Conservation (phyloP, 1,140 invertebrate genomes). For the Drosophila arawakana region DNA sequence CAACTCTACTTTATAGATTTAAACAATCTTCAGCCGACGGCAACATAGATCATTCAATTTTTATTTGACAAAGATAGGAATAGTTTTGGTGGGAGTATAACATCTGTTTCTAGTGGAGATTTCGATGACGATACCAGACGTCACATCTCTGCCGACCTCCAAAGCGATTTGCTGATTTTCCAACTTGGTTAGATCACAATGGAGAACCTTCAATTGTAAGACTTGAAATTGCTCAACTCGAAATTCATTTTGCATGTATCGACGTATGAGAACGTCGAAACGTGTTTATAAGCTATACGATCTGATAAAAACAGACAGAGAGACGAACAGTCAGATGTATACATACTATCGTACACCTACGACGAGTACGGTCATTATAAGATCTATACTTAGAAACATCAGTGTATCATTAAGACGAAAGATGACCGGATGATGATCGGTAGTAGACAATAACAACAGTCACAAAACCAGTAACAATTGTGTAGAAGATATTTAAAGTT, state of each 20-base stretch:
- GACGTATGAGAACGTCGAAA: slow-evolving; percentile 54
- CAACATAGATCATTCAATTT: too few species aligned
- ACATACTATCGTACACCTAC: slow-evolving; percentile 8
- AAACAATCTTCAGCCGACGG: too few species aligned
- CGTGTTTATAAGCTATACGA: slow-evolving; percentile 63
- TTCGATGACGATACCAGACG: not conserved
- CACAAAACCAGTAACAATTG: slow-evolving; percentile 11
- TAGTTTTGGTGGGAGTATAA: not conserved
- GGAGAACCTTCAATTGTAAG: slow-evolving; percentile 56
- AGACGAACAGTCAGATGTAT: not conserved
- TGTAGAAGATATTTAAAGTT: slow-evolving; percentile 10
- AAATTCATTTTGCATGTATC: slow-evolving; percentile 18
- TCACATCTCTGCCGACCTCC: not conserved
- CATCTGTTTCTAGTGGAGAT: not conserved
- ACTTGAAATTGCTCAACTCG: slow-evolving; percentile 43
- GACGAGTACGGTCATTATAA: slow-evolving; percentile 30
- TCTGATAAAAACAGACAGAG: slow-evolving; percentile 42
- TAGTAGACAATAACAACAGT: slow-evolving; percentile 25
- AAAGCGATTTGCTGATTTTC: slow-evolving; percentile 14
- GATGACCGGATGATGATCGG: slow-evolving; percentile 65
- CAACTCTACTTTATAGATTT: too few species aligned
- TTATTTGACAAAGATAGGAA: too few species aligned
- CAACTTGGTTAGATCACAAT: slow-evolving; percentile 19
- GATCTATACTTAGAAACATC: slow-evolving; percentile 36
- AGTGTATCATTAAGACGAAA: slow-evolving; percentile 50